Evolutionary conservation across 2,113 vertebrate species (phyloP), one percentile per base, ranked within the genome.

Genomic region (Gadus macrocephalus): DNA sequence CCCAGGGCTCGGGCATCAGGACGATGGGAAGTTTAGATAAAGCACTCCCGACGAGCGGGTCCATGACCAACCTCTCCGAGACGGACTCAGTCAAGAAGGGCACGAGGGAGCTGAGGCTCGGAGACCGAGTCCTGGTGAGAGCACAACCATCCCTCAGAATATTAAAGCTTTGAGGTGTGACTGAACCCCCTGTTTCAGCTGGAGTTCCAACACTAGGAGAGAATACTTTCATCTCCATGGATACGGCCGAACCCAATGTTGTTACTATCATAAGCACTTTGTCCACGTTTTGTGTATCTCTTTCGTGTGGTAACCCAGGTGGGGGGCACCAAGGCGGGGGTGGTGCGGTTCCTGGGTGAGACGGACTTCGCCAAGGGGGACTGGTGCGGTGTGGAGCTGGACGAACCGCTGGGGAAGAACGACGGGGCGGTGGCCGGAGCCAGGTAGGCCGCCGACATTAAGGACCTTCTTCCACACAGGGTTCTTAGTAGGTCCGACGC

Each of bases 281-380:
- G 42, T 8, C 42, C 3, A 49, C 6, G 42, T 12, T 12, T 49
- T 8, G 42, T 22, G 12, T 38, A 27, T 35, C 27, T 60, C 63
- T 65, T 15, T 49, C 11, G 17, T 60, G 15, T 69, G 42, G 42
- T 49, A 49, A 49, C 12, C 16, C 5, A 99, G 97, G 96, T 98
- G 12, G 95, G 94, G 7, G 97, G 96, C 35, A 95, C 95, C 0
- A 99, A 99, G 88, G 96, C 97, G 0, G 97, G 97, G 12, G 97
- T 96, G 0, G 95, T 99, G 4, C 94, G 95, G 9, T 99, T 98
- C 68, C 84, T 99, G n/a, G 97, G 97, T 14, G 96, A 98, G 80
- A 96, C 97, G 0, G 97, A 99, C 85, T 99, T 99, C 73, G 97
- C 97, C 17, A 98, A 99, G 77, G 97, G 97, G 17, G 96, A 96